Evolutionary conservation across 2,888 invertebrate genomes (phyloP).

Genomic region (Apomyelois bistriatella): DNA sequence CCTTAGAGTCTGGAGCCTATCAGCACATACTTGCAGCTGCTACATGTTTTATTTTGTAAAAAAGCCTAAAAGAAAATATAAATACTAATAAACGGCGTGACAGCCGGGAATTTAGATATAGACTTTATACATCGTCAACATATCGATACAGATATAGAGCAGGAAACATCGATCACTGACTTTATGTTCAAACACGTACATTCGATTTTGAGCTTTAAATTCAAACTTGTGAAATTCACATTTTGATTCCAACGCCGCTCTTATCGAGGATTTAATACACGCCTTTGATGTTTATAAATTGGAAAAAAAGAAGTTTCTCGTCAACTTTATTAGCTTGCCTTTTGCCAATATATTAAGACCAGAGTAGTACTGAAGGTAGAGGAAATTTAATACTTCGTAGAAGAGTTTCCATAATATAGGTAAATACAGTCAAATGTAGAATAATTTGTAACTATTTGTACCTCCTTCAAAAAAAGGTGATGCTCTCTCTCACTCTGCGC

Average conservation of each 20-base stretch:
- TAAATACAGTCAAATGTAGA: no score
- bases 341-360: not conserved
- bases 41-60: no score
- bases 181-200: constrained; percentile 13
- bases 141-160: constrained; percentile 25
- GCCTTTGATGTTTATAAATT: constrained; percentile 6
- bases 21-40: no score
- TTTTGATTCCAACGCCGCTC: no score
- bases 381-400: no score
- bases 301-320: not conserved
- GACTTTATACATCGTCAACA: constrained; percentile 9
- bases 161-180: constrained; percentile 33
- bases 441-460: no score
- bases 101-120: constrained; percentile 14
- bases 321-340: not conserved
- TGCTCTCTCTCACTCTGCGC: no score
- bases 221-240: no score
- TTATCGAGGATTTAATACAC: not conserved
- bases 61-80: not conserved
- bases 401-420: no score
- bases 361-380: no score
- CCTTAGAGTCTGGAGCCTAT: no score
- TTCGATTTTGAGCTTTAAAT: not conserved
- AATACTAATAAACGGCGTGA: not conserved
- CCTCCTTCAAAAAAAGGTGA: no score